Percentiles rank a stretch among this genome's conserved stretches.
Conservation (phyloP, 2,113 vertebrate genomes). For the Silurus meridionalis region DNA sequence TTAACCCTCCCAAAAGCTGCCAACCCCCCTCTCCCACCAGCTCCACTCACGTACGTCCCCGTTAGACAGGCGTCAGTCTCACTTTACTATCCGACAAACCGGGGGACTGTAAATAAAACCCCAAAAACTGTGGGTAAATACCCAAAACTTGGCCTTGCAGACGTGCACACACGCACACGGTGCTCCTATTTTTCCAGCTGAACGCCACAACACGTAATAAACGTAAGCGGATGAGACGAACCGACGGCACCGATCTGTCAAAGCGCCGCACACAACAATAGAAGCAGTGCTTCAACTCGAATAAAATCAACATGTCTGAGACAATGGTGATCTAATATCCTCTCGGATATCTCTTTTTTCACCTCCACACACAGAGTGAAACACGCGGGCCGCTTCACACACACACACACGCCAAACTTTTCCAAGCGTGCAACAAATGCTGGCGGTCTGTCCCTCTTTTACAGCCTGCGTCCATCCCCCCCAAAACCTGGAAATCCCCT, state of each 20-base stretch:
- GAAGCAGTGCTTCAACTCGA: background rate
- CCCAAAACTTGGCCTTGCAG: background rate
- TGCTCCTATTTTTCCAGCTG: background rate
- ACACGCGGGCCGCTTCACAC: background rate
- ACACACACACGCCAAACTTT: slow-evolving; percentile 23
- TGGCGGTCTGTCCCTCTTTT: background rate
- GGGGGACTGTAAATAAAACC: background rate
- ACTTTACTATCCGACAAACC: slow-evolving; percentile 9
- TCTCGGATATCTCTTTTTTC: background rate
- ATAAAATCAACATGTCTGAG: background rate
- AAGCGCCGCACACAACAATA: background rate
- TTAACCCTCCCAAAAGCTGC: slow-evolving; percentile 59
- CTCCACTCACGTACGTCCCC: background rate
- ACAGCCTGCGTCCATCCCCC: background rate
- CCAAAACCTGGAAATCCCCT: slow-evolving; percentile 24
- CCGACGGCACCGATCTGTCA: slow-evolving; percentile 33
- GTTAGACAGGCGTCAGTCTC: slow-evolving; percentile 21
- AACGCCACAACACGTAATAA: too few relatives aligned
- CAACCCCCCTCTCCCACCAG: slow-evolving; percentile 41
- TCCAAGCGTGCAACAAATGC: slow-evolving; percentile 12
- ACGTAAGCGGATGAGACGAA: background rate
- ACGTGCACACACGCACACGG: background rate
- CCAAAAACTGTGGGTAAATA: too few relatives aligned
- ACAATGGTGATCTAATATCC: too few relatives aligned
- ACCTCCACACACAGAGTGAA: background rate